Evolutionary conservation across 2,888 invertebrate species (phyloP).

Genomic region (Amiota minor): DNA sequence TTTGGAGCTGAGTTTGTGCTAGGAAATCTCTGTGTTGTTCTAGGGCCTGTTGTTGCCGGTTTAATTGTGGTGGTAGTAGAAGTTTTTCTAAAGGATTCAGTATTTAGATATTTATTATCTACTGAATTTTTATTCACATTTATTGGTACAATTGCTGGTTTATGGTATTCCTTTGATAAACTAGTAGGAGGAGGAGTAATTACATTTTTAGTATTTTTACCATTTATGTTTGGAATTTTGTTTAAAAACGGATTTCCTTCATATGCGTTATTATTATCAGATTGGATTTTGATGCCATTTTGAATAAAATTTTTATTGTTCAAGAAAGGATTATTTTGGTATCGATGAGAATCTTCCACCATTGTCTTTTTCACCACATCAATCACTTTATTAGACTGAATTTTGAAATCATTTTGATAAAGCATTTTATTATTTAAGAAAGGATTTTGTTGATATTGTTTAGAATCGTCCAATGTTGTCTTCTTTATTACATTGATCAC

Average conservation of each 20-base stretch:
- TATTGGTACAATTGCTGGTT: too few relatives aligned
- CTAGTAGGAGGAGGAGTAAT: slow-evolving; percentile 35
- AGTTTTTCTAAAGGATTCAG: not conserved
- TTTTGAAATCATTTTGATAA: not conserved
- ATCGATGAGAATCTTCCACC: slow-evolving; percentile 20
- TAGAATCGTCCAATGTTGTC: slow-evolving; percentile 2
- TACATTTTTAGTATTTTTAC: slow-evolving; percentile 15
- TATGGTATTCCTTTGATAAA: slow-evolving; percentile 24
- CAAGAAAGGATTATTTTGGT: slow-evolving; percentile 50
- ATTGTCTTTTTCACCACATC: not conserved
- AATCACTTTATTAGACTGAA: too few relatives aligned
- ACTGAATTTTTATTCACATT: too few relatives aligned
- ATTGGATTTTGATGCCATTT: not conserved
- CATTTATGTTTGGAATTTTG: not conserved
- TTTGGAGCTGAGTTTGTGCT: not conserved
- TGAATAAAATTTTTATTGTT: slow-evolving; percentile 26
- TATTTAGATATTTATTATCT: not conserved
- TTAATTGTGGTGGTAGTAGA: slow-evolving; percentile 35
- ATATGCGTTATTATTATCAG: slow-evolving; percentile 28
- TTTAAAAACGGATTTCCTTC: slow-evolving; percentile 53
- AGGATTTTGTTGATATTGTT: slow-evolving; percentile 36
- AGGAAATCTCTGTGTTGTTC: not conserved
- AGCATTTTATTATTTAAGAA: slow-evolving; percentile 36
- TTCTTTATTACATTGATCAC: not conserved
- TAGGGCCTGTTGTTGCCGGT: slow-evolving; percentile 28